phyloP scores from a whole-genome alignment of 1,140 invertebrate genomes.

The Mylabris phalerata region DNA sequence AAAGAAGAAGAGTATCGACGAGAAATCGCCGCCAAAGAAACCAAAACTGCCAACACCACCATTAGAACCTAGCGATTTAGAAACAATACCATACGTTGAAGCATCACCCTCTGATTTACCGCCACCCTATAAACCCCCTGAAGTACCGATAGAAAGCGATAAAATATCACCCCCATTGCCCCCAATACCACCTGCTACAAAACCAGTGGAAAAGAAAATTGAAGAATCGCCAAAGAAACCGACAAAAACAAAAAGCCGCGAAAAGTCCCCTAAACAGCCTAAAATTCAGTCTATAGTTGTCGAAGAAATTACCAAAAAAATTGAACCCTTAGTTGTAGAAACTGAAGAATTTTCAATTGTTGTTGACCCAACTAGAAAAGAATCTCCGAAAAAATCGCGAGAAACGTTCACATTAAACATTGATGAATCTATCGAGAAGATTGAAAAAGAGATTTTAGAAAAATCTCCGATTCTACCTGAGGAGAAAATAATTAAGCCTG shows the following conservation, averaged over 20 bases:
- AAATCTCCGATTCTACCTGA: constrained; percentile 31
- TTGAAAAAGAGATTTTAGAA: constrained; percentile 32
- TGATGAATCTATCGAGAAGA: constrained; percentile 27
- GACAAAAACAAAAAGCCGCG: constrained; percentile 9
- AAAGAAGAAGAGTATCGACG: constrained; percentile 33
- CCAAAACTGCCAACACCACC: constrained; percentile 32
- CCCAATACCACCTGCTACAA: too few relatives aligned
- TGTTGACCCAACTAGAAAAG: constrained; percentile 28
- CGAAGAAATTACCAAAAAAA: constrained; percentile 30
- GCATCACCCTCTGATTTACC: constrained; percentile 18
- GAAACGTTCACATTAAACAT: constrained; percentile 31
- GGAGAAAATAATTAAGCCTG: constrained; percentile 27
- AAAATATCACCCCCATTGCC: background rate
- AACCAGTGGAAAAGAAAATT: background rate
- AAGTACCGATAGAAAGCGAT: background rate
- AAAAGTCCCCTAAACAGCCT: constrained; percentile 11
- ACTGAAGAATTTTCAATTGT: constrained; percentile 33
- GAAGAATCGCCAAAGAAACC: background rate
- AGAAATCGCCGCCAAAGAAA: constrained; percentile 22
- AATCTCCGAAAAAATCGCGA: constrained; percentile 24
- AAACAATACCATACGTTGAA: constrained; percentile 35
- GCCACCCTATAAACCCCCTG: constrained; percentile 14
- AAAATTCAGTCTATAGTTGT: constrained; percentile 23
- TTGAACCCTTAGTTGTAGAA: constrained; percentile 30
- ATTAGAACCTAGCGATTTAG: constrained; percentile 3